phyloP scores from a whole-genome alignment of 30 jellyfish, hydroid and myxozoan species.

The Nemopilema nomurai region DNA sequence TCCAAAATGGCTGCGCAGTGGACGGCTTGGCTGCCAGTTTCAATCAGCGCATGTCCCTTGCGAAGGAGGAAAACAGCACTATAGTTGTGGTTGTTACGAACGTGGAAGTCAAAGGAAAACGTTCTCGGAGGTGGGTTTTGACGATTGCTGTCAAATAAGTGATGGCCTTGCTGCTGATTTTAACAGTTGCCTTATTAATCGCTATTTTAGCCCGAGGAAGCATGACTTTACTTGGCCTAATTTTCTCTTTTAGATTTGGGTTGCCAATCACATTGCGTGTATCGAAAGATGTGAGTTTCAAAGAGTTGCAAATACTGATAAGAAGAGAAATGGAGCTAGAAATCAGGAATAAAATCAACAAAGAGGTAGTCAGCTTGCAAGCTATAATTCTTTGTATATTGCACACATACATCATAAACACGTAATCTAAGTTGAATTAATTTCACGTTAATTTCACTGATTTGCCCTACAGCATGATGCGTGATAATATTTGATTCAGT shows the following conservation, averaged over 20 bases:
- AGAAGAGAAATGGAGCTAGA: constrained; percentile 69
- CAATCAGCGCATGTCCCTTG: constrained; percentile 4
- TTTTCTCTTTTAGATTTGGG: constrained; percentile 71
- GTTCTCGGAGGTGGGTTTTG: constrained; percentile 57
- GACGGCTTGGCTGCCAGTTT: constrained; percentile 65
- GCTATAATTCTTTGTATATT: not conserved
- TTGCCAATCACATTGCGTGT: constrained; percentile 69
- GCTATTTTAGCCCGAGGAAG: too few relatives aligned
- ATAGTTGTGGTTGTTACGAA: constrained; percentile 68
- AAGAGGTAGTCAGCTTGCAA: constrained; percentile 61
- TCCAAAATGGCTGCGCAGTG: constrained; percentile 12
- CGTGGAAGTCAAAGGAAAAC: constrained; percentile 47
- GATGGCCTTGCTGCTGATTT: not conserved
- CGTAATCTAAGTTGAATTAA: too few relatives aligned
- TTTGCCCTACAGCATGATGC: too few relatives aligned
- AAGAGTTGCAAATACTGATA: constrained; percentile 65
- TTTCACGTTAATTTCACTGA: too few relatives aligned
- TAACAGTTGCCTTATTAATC: not conserved
- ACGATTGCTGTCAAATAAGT: not conserved
- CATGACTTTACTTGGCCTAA: too few relatives aligned
- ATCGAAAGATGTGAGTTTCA: constrained; percentile 53
- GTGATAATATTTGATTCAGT: too few relatives aligned
- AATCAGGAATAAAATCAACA: constrained; percentile 53
- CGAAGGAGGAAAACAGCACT: constrained; percentile 17
- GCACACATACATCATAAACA: not conserved